A percentile compares a stretch with the other conserved stretches of the same genome.
Evolutionary conservation across 2,797 vertebrate genomes (phyloP).

Genomic region (Siniperca scherzeri): DNA sequence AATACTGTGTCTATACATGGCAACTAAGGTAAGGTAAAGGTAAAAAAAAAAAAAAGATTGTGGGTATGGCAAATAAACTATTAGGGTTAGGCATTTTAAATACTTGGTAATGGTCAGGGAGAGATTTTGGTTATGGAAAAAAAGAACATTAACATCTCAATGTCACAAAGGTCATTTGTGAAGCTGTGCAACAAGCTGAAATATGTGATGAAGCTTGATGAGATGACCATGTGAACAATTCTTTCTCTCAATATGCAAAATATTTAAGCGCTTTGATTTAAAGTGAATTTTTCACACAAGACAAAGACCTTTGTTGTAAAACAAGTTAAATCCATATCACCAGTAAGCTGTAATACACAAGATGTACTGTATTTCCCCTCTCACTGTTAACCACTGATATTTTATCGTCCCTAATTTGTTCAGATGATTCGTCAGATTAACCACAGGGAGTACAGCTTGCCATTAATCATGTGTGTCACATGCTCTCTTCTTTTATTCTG

Average conservation of each 20-base stretch:
- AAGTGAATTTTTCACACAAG: background rate
- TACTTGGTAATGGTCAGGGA: too few relatives aligned
- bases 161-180: background rate
- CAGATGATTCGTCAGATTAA: conserved; percentile 31
- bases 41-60: too few relatives aligned
- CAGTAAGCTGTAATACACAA: background rate
- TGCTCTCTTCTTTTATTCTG: conserved; percentile 21
- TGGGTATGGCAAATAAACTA: background rate
- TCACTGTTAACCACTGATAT: background rate
- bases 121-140: too few relatives aligned
- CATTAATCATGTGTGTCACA: conserved; percentile 39
- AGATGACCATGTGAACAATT: background rate
- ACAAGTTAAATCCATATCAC: background rate
- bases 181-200: background rate
- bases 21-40: background rate
- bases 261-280: background rate
- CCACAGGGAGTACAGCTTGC: conserved; percentile 7
- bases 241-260: background rate
- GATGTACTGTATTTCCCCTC: background rate
- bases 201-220: background rate
- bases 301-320: background rate
- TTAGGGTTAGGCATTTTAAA: too few relatives aligned
- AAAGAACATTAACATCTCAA: too few relatives aligned
- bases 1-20: background rate
- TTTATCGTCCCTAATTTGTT: background rate